Base-by-base conservation (phyloP, 2,797 vertebrate genomes). In the Coilia nasus region DNA sequence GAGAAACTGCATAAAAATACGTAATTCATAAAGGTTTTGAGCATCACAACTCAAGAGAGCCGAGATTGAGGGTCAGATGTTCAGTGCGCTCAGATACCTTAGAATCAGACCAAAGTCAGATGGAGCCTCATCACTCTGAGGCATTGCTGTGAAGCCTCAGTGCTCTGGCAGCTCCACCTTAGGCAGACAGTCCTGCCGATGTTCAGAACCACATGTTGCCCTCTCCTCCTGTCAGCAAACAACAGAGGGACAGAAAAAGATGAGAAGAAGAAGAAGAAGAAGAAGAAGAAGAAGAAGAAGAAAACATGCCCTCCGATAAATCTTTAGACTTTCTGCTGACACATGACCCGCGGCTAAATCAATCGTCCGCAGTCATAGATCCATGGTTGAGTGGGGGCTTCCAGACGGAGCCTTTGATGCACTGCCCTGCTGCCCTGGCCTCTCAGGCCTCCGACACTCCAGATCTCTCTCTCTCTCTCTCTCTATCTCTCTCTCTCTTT, bases 321-420 rank as follows among this genome's bases (percentile, higher is more conserved):
- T 78, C 71, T 78, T 78, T 78, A 1, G 35, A 14, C 71, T 78
- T 75, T 75, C 71, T 44, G 10, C 64, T 15, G 19, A n/a, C 31
- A 17, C 17, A 78, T 44, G 71, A 78, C 71, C 71, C 44, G 71
- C 41, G 71, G 35, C 71, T 78, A 78, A 78, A 78, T 78, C 71
- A 78, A 78, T 78, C 71, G 71, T 19, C 71, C 7, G 19, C 71
- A 21, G 71, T 44, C 15, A 5, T 59, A 59, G 57, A 59, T 59
- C 57, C 7, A 14, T 14, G 14, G 50, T n/a, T n/a, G n/a, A 10
- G 50, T 54, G 1, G 14, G 7, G 31, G 31, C 28, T 35, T 71
- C 25, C 3, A 71, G 71, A 19, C 14, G 25, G 31, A 31, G 64
- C 75, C 75, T 88, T 88, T 81, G 0, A 78, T 41, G 71, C 64